A percentile compares a stretch with the other conserved stretches of the same genome.
phyloP scores from a whole-genome alignment of 2,113 vertebrate genomes.

The Sylvia atricapilla region DNA sequence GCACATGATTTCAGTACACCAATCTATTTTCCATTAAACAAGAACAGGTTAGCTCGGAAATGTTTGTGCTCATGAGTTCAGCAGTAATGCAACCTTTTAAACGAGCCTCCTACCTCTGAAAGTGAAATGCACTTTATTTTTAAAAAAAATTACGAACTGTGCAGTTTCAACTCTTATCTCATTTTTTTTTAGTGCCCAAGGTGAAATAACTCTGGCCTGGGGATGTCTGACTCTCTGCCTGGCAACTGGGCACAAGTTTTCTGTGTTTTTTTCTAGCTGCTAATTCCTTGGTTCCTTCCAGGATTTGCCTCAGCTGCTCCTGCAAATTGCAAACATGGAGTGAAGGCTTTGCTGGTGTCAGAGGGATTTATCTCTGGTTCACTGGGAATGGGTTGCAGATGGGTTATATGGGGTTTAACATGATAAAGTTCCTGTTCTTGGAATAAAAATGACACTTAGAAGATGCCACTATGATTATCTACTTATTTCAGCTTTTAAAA shows the following conservation, averaged over 20 bases:
- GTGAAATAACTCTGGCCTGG: neutral
- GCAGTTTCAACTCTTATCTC: neutral
- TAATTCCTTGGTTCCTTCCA: neutral
- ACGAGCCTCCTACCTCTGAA: neutral
- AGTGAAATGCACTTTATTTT: neutral
- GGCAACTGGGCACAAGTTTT: neutral
- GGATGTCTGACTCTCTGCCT: neutral
- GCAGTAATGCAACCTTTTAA: neutral
- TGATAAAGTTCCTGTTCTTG: neutral
- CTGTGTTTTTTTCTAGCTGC: neutral
- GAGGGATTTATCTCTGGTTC: neutral
- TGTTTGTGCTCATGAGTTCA: neutral
- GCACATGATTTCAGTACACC: neutral
- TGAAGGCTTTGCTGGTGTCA: neutral
- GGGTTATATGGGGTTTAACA: neutral
- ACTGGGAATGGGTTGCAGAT: neutral
- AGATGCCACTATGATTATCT: neutral
- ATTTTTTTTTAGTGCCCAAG: neutral
- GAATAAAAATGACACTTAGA: neutral
- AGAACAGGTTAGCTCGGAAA: neutral
- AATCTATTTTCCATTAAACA: neutral
- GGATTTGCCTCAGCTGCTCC: neutral
- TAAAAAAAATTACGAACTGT: neutral
- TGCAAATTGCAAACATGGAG: neutral
- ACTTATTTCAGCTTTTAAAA: neutral